Evolutionary conservation across 2,888 invertebrate genomes (phyloP).

Genomic region (Thera britannica): DNA sequence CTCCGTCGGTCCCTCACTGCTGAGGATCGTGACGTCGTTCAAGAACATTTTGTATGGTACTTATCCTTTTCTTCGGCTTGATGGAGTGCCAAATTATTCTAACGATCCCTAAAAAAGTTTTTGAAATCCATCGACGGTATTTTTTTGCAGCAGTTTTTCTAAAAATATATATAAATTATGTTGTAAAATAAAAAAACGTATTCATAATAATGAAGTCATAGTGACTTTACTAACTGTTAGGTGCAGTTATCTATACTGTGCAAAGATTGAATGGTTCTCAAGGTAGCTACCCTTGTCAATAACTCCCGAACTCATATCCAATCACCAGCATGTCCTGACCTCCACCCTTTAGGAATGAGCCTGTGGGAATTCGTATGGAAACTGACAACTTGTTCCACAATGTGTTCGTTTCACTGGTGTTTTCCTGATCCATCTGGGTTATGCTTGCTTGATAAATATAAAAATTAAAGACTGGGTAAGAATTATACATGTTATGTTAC

Average conservation of each 20-base stretch:
- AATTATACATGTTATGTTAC: no score
- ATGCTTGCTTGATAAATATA: background rate
- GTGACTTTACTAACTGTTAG: constrained; percentile 5
- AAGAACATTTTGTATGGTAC: no score
- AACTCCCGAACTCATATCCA: constrained; percentile 34
- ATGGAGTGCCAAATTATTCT: no score
- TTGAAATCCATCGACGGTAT: no score
- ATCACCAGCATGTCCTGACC: constrained; percentile 27
- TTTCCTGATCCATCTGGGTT: background rate
- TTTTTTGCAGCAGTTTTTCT: no score
- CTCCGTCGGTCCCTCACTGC: no score
- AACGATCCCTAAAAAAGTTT: no score
- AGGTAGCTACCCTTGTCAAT: constrained; percentile 44
- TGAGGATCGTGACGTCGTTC: no score
- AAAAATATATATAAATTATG: no score
- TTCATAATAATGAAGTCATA: background rate
- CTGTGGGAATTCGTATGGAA: constrained; percentile 1
- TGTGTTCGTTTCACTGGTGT: background rate
- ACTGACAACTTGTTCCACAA: background rate
- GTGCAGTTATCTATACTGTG: constrained; percentile 3
- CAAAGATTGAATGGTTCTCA: constrained; percentile 41
- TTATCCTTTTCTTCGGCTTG: no score
- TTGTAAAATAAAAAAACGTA: no score
- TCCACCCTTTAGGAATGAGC: constrained; percentile 10
- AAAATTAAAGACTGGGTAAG: background rate